These are phyloP conservation scores for Coracias cyanogaster DNA, from an alignment of 2,797 vertebrate genomes.

Conservation along the genomic window DNA sequence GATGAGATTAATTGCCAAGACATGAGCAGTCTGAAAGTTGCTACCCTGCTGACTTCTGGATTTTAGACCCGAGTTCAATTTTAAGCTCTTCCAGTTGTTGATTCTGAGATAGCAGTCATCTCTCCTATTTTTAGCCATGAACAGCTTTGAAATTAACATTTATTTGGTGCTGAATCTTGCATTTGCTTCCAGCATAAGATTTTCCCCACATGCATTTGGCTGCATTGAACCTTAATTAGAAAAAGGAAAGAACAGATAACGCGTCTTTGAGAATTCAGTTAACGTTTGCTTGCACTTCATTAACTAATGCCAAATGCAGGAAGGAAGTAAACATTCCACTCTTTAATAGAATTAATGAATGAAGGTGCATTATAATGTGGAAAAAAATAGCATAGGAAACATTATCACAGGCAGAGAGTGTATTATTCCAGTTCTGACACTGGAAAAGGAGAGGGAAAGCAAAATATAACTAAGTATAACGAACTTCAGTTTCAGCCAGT, in stretches of 20 bases:
- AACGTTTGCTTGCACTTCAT: slow-evolving; percentile 21
- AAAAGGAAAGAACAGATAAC: slow-evolving; percentile 4
- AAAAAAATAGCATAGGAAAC: slow-evolving; percentile 19
- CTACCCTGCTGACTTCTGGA: not conserved
- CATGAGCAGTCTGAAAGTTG: not conserved
- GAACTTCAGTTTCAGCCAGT: not conserved
- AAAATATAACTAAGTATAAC: not conserved
- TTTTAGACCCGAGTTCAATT: not conserved
- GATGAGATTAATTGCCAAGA: not conserved
- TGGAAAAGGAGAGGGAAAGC: not conserved
- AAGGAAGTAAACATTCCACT: slow-evolving; percentile 37
- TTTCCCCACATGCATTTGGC: not conserved
- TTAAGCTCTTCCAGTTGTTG: slow-evolving; percentile 24
- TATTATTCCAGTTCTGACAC: not conserved
- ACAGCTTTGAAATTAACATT: not conserved
- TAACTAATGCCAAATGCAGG: slow-evolving; percentile 22
- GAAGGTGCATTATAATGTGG: not conserved
- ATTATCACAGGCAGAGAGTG: not conserved
- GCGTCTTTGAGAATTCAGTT: slow-evolving; percentile 11
- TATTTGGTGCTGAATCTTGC: not conserved
- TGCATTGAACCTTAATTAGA: not conserved
- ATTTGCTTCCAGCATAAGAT: slow-evolving; percentile 13
- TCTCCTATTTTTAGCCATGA: not conserved
- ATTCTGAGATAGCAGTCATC: not conserved
- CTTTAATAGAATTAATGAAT: slow-evolving; percentile 1